Evolutionary conservation across 2,113 vertebrate genomes (phyloP), one percentile per base, ranked within the genome.

Genomic region (Pongo pygmaeus): DNA sequence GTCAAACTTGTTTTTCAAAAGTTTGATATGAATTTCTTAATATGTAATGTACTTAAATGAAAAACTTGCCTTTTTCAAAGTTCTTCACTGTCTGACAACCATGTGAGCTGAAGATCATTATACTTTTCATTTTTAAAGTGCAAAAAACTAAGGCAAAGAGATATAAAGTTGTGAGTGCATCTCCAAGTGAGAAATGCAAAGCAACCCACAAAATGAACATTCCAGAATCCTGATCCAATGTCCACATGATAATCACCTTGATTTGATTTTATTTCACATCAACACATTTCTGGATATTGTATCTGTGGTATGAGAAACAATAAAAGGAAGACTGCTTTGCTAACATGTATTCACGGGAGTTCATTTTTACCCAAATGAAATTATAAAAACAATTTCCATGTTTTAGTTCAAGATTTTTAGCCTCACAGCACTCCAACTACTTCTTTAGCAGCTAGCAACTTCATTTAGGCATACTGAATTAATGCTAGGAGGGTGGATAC

Each of bases 341-440:
- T 52, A 89, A 46, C 40, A 75, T n/a, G 27, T 32, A 64, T 40
- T 85, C 23, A 43, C 43, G 32, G 48, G 18, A 94, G 95, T 89
- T 70, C 43, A 88, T 89, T 85, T 95, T 95, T 57, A 93, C 46
- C 84, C n/a, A 94, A 23, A 89, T 30, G 67, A 88, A 35, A 97
- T 86, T 17, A 86, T 22, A 69, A 96, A 89, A 93, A 89, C 6
- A 85, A 48, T 85, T 81, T 23, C 61, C 48, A 30, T 46, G 40
- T 83, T 91, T 97, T 93, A 85, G 96, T 92, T 70, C 75, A 40
- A 94, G 32, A 91, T 61, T 75, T 78, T 86, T 86, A 61, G 25
- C 30, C 74, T 67, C 67, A 78, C 8, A 69, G 22, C 52, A 77
- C 4, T 83, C 30, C 35, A 79, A 94, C 86, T 75, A 40, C 38